Conservation (phyloP, 2,113 vertebrate species). For the Ammodytes dubius region DNA sequence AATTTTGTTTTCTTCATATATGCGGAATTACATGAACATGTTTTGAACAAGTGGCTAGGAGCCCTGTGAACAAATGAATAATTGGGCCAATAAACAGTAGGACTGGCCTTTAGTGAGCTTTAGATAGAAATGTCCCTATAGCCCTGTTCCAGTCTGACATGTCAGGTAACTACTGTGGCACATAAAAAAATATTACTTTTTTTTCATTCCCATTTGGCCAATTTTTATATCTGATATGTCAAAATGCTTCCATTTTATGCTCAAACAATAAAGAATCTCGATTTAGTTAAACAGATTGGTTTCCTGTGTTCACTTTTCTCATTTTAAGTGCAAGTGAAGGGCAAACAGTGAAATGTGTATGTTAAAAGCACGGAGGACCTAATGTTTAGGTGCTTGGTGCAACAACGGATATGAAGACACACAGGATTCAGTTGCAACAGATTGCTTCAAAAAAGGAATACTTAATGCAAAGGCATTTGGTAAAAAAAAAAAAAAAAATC, state of each 20-base stretch:
- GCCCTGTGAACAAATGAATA: background rate
- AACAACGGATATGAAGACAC: slow-evolving; percentile 68
- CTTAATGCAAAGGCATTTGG: background rate
- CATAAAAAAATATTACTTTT: background rate
- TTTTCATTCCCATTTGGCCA: background rate
- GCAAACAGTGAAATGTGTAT: background rate
- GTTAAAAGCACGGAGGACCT: background rate
- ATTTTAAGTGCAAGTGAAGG: background rate
- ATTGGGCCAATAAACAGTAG: too few species aligned
- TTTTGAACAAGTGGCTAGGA: background rate
- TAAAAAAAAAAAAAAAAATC: background rate
- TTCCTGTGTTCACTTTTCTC: background rate
- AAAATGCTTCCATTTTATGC: background rate
- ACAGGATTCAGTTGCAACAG: background rate
- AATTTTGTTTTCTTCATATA: background rate
- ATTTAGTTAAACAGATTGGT: background rate
- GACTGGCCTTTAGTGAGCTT: background rate
- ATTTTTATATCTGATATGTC: background rate
- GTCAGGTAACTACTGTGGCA: background rate
- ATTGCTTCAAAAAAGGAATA: slow-evolving; percentile 43
- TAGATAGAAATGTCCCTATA: too few species aligned
- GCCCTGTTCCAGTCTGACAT: background rate
- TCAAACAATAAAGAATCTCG: background rate
- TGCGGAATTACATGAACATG: background rate
- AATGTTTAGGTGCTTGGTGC: slow-evolving; percentile 70